Percentiles rank a stretch among this genome's conserved stretches.
These are phyloP conservation scores for Campylomormyrus numenius DNA, from an alignment of 2,113 vertebrate genomes.

Conservation along the genomic window DNA sequence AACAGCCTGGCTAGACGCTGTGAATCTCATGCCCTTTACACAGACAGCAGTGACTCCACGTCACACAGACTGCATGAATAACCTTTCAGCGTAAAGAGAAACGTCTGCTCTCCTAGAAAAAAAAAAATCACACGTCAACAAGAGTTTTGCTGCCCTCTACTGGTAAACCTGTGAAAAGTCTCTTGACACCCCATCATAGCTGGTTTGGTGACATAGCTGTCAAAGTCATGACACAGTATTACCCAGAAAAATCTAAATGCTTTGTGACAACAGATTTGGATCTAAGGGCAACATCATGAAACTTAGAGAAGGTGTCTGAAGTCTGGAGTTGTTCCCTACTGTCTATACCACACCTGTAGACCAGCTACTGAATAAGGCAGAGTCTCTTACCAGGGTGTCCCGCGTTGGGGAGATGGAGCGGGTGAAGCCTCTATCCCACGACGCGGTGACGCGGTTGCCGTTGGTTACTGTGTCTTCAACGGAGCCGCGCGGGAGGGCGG, in stretches of 20 bases:
- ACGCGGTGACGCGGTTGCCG: slow-evolving; percentile 48
- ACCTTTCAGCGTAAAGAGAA: neutral
- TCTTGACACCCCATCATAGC: neutral
- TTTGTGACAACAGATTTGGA: neutral
- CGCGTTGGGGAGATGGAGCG: slow-evolving; percentile 47
- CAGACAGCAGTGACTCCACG: neutral
- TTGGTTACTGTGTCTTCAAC: slow-evolving; percentile 57
- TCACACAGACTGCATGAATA: neutral
- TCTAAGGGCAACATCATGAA: neutral
- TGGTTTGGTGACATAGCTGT: neutral
- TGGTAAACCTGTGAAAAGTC: neutral
- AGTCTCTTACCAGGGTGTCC: slow-evolving; percentile 52
- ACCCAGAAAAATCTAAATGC: neutral
- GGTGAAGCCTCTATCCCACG: slow-evolving; percentile 57
- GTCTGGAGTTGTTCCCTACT: neutral
- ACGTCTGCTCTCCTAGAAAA: neutral
- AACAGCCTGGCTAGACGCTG: neutral
- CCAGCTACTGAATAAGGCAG: neutral
- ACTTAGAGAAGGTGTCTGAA: neutral
- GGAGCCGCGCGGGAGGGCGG: slow-evolving; percentile 50
- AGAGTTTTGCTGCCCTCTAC: neutral
- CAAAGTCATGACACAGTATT: neutral
- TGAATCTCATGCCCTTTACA: neutral
- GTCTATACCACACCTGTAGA: neutral
- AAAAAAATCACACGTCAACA: neutral